Percentiles rank a stretch among this genome's conserved stretches.
Conservation (phyloP, 1,140 invertebrate genomes). For the Drosophila mojavensis region DNA sequence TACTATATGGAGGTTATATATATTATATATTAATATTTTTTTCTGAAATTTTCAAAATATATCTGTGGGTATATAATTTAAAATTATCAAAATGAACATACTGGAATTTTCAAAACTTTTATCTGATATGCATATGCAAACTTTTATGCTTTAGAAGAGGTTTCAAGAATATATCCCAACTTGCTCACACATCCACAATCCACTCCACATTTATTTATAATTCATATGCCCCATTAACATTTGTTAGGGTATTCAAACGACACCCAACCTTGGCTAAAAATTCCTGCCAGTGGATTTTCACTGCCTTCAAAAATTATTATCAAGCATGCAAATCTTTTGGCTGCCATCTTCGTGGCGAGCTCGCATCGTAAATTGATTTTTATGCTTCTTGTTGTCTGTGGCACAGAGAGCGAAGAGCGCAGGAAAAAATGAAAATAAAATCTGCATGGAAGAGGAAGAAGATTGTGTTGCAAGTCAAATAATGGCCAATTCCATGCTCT, state of each 20-base stretch:
- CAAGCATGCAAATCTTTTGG: conserved; percentile 73
- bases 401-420: neutral
- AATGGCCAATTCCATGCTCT: conserved; percentile 18
- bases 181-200: too few relatives aligned
- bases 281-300: conserved; percentile 13
- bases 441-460: neutral
- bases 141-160: too few relatives aligned
- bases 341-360: conserved; percentile 30
- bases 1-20: too few relatives aligned
- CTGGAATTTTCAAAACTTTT: too few relatives aligned
- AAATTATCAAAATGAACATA: too few relatives aligned
- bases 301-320: conserved; percentile 64
- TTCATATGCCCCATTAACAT: neutral
- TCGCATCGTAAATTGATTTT: conserved; percentile 81
- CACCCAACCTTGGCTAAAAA: neutral
- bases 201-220: neutral
- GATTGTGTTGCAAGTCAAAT: conserved; percentile 41
- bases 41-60: too few relatives aligned
- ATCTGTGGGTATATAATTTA: too few relatives aligned
- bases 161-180: too few relatives aligned
- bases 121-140: too few relatives aligned
- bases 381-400: conserved; percentile 66
- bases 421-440: too few relatives aligned
- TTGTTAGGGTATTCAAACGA: conserved; percentile 3
- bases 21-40: too few relatives aligned